Base-by-base conservation (phyloP, 1,140 invertebrate genomes). In the Eriocheir sinensis region DNA sequence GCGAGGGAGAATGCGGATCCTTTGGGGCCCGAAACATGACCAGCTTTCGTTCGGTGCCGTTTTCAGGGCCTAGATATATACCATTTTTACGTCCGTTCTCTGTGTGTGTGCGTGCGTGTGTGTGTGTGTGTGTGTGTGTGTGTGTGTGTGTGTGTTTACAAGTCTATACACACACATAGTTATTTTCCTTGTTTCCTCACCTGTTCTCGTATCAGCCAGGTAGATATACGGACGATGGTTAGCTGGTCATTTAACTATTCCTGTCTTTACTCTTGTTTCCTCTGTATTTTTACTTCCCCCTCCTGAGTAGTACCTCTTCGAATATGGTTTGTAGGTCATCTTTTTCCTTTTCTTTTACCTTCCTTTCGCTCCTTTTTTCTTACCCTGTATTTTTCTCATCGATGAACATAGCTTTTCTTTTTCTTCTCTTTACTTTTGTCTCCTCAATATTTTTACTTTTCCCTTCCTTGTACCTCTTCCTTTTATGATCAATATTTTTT, bases 1-100 rank as follows among this genome's bases (percentile, higher is more conserved):
- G 60, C 60, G 27, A 72, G 60, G 60, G 60, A 72, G 60, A 72
- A 72, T 72, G 60, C 60, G 60, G 60, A 72, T 72, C 60, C 60
- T 72, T n/a, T 72, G 27, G 8, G 60, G n/a, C n/a, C 60, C 60
- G 60, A 72, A 72, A 72, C 60, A 72, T n/a, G 21, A 4, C 60
- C 60, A 21, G 60, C 21, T 1, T 21, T 72, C 60, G 27, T n/a
- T n/a, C 21, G n/a, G n/a, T n/a, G n/a, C n/a, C n/a, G n/a, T n/a
- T n/a, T n/a, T n/a, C n/a, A 12, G 27, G 1, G 27, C 27, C 60
- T n/a, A 72, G n/a, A n/a, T n/a, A 0, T n/a, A n/a, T 21, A 72
- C n/a, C 27, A n/a, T 72, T 72, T 72, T 72, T 72, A 72, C 44
- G 44, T 6, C 44, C 4, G 44, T 15, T 48, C 44, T 4, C 15